These are phyloP conservation scores for Cancer borealis DNA, from an alignment of 2,888 invertebrate species.

Conservation along the genomic window DNA sequence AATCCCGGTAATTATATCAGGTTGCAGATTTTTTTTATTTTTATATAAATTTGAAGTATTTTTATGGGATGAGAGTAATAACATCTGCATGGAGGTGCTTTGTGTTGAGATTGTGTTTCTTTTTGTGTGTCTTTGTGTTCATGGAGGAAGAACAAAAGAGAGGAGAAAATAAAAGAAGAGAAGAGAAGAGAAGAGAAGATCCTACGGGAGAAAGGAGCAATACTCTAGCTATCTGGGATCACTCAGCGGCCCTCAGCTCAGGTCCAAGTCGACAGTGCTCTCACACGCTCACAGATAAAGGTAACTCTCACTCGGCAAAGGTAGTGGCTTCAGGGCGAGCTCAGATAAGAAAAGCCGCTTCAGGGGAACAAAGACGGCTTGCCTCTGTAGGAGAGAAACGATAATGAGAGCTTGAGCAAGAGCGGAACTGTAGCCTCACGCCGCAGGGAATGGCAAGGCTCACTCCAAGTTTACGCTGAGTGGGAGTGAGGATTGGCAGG, in stretches of 20 bases:
- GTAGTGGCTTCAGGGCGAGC: neutral
- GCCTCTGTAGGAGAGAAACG: constrained; percentile 42
- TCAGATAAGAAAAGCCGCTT: constrained; percentile 15
- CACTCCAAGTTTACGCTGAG: neutral
- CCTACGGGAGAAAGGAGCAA: neutral
- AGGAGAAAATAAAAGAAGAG: neutral
- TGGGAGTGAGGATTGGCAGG: constrained; percentile 16
- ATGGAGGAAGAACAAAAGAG: neutral
- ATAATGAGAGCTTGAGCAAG: constrained; percentile 15
- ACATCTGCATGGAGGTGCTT: neutral
- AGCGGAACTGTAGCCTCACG: constrained; percentile 1
- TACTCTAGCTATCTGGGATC: neutral
- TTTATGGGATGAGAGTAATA: neutral
- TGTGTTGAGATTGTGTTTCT: neutral
- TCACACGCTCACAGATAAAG: constrained; percentile 15
- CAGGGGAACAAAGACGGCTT: constrained; percentile 16
- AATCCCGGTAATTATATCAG: neutral
- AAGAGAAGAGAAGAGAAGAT: neutral
- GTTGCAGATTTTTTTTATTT: neutral
- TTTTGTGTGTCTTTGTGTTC: too few relatives aligned
- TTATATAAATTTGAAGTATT: neutral
- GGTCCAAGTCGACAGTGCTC: constrained; percentile 15
- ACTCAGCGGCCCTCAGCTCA: constrained; percentile 9
- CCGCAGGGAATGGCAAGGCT: neutral
- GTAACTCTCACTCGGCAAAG: constrained; percentile 42